Conservation (phyloP, 2,888 invertebrate species). For the Chalcosyrphus nemorum region DNA sequence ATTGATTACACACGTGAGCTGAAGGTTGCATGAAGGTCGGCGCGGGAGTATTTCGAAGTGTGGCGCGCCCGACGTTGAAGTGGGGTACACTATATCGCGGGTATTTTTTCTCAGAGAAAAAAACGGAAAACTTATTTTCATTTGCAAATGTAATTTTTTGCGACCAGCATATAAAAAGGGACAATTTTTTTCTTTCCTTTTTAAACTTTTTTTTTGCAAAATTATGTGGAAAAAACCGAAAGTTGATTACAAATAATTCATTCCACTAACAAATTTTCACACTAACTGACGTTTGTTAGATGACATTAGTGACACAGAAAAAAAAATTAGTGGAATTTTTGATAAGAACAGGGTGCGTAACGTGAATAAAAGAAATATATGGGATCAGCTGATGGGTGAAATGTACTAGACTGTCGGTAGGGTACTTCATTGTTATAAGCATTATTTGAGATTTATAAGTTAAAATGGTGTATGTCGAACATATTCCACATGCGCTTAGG, state of each 20-base stretch:
- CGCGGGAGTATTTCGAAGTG: conserved; percentile 54
- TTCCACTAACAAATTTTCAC: conserved; percentile 40
- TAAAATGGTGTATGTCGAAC: too few relatives aligned
- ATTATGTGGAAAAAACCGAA: conserved; percentile 27
- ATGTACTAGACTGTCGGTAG: conserved; percentile 43
- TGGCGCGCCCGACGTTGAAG: too few relatives aligned
- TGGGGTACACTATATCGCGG: too few relatives aligned
- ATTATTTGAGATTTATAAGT: neutral
- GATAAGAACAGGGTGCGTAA: conserved; percentile 46
- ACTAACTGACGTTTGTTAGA: conserved; percentile 38
- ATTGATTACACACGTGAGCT: conserved; percentile 79
- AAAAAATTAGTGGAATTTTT: conserved; percentile 19
- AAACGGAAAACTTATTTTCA: neutral
- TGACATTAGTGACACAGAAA: conserved; percentile 32
- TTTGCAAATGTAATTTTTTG: conserved; percentile 1
- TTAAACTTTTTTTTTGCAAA: neutral
- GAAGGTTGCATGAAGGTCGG: conserved; percentile 82
- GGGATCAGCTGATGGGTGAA: conserved; percentile 14
- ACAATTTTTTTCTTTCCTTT: neutral
- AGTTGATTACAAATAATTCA: conserved; percentile 60
- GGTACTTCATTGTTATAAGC: neutral
- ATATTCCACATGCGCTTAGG: too few relatives aligned
- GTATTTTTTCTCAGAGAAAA: too few relatives aligned
- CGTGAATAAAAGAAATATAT: neutral
- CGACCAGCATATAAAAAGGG: too few relatives aligned